phyloP scores from a whole-genome alignment of 2,888 invertebrate genomes.

The Bellardia bayeri region DNA sequence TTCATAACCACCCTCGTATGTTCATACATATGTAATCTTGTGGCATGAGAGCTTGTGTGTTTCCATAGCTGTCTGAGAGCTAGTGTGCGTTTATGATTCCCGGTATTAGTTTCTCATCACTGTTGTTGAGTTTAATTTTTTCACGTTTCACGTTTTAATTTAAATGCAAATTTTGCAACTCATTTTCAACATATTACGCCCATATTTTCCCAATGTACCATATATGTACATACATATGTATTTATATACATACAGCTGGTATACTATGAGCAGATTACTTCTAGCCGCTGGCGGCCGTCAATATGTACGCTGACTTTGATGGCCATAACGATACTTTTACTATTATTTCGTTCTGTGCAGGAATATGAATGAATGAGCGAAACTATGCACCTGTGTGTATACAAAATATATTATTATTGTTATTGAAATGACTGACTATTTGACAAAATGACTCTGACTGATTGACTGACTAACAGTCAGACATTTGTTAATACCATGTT shows the following conservation, averaged over 20 bases:
- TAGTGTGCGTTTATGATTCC: constrained; percentile 16
- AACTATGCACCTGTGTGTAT: constrained; percentile 5
- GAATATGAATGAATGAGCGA: constrained; percentile 28
- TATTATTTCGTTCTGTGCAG: constrained; percentile 58
- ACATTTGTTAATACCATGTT: constrained; percentile 46
- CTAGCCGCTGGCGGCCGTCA: constrained; percentile 68
- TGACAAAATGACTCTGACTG: constrained; percentile 31
- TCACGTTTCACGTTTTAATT: constrained; percentile 75
- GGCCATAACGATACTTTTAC: constrained; percentile 62
- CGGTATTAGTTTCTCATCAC: constrained; percentile 72
- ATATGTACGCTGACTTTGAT: constrained; percentile 40
- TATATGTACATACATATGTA: background rate
- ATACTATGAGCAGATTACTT: constrained; percentile 63
- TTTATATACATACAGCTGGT: background rate
- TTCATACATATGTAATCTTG: background rate
- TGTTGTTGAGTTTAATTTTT: constrained; percentile 70
- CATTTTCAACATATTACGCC: constrained; percentile 76
- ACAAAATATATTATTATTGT: constrained; percentile 17
- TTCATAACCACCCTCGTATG: background rate
- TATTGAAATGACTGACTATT: constrained; percentile 49
- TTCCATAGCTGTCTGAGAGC: background rate
- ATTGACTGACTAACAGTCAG: constrained; percentile 31
- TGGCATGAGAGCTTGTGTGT: background rate
- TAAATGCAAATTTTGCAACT: constrained; percentile 77
- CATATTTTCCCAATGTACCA: constrained; percentile 46